Conservation (phyloP, 2,797 vertebrate genomes). For the Phalloptychus januarius region DNA sequence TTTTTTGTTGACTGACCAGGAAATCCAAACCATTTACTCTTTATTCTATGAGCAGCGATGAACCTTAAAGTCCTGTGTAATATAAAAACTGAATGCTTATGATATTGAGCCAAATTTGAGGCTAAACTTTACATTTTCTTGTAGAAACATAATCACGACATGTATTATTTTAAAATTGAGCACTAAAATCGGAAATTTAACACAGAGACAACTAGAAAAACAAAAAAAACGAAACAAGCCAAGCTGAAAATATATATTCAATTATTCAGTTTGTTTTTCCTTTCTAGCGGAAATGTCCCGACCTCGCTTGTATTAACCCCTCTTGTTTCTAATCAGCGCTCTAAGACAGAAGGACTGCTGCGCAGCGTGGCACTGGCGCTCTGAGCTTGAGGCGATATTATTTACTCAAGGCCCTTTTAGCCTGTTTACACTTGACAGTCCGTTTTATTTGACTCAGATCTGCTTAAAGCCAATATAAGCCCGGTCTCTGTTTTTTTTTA, state of each 20-base stretch:
- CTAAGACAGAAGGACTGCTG: neutral
- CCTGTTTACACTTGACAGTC: neutral
- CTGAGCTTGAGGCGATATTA: neutral
- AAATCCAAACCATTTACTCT: conserved; percentile 4
- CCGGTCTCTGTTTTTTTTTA: too few relatives aligned
- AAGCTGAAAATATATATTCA: neutral
- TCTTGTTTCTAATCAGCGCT: neutral
- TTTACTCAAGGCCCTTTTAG: conserved; percentile 8
- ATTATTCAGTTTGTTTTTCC: neutral
- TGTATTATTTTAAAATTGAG: neutral
- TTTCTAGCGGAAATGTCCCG: neutral
- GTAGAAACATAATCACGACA: neutral
- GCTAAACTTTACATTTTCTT: neutral
- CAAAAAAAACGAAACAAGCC: neutral
- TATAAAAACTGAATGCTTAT: neutral
- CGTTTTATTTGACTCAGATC: neutral
- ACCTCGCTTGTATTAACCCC: neutral
- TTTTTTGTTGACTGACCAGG: neutral
- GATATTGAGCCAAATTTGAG: neutral
- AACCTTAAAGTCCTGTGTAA: neutral
- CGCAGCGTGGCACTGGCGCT: neutral
- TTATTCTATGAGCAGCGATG: neutral
- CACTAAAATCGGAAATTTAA: neutral
- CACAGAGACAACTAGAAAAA: neutral
- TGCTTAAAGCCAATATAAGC: neutral